These are phyloP conservation scores for Styela plicata DNA, from an alignment of 23 tunicate genomes.

Conservation along the genomic window DNA sequence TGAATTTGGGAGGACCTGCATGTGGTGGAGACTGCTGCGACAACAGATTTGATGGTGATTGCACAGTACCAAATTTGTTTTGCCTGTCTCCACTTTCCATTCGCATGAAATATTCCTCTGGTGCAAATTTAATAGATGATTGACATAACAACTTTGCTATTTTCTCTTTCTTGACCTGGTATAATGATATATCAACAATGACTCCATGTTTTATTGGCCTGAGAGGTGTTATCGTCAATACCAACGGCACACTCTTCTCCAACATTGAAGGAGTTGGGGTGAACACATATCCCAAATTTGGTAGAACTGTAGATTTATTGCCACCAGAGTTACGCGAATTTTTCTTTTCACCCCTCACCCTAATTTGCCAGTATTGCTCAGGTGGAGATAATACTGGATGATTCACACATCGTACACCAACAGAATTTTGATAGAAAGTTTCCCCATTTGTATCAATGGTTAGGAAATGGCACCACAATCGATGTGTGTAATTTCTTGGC, in stretches of 20 bases:
- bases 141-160: constrained; percentile 48
- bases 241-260: constrained; percentile 42
- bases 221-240: constrained; percentile 35
- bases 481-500: constrained; percentile 75
- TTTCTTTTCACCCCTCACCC: constrained; percentile 11
- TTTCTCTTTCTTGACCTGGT: constrained; percentile 59
- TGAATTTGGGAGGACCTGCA: constrained; percentile 42
- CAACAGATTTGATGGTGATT: not conserved
- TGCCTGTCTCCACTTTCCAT: not conserved
- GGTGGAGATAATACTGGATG: constrained; percentile 44
- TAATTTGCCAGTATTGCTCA: constrained; percentile 15
- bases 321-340: not conserved
- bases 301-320: not conserved
- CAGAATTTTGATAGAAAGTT: constrained; percentile 49
- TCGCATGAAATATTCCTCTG: not conserved
- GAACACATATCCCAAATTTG: not conserved
- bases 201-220: constrained; percentile 42
- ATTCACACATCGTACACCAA: constrained; percentile 30
- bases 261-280: not conserved
- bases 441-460: constrained; percentile 55
- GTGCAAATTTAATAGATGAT: constrained; percentile 17
- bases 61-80: not conserved
- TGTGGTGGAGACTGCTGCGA: not conserved
- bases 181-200: constrained; percentile 72
- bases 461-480: constrained; percentile 66